These are phyloP conservation scores for Tetrao urogallus DNA, from an alignment of 2,113 vertebrate genomes.

Conservation along the genomic window DNA sequence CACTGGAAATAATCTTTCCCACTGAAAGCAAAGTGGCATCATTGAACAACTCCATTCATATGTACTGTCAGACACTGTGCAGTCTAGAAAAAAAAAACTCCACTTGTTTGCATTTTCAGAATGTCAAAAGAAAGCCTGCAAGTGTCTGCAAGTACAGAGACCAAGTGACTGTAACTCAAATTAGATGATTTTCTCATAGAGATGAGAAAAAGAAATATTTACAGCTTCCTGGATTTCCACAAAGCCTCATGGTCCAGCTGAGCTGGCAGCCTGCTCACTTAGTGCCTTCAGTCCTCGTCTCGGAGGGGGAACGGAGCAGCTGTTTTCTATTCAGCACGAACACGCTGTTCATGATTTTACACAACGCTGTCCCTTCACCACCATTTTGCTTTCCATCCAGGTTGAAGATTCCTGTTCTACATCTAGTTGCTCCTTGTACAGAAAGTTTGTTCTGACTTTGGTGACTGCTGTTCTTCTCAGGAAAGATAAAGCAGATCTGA, in stretches of 20 bases:
- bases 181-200: too few relatives aligned
- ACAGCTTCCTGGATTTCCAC: neutral
- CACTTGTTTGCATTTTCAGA: neutral
- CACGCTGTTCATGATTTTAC: fast-evolving
- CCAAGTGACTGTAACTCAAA: too few relatives aligned
- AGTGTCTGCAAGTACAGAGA: neutral
- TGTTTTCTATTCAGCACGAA: neutral
- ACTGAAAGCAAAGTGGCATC: neutral
- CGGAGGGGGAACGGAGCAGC: neutral
- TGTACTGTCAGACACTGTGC: fast-evolving
- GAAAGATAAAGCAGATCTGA: neutral
- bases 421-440: too few relatives aligned
- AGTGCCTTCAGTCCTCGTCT: neutral
- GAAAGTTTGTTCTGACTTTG: neutral
- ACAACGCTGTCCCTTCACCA: neutral
- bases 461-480: neutral
- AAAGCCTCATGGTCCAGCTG: neutral
- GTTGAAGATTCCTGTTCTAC: neutral
- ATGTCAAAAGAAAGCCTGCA: neutral
- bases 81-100: neutral
- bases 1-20: neutral
- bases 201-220: too few relatives aligned
- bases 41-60: fast-evolving
- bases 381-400: neutral
- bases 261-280: neutral